phyloP scores from a whole-genome alignment of 2,113 vertebrate species.

The Hylia prasina region DNA sequence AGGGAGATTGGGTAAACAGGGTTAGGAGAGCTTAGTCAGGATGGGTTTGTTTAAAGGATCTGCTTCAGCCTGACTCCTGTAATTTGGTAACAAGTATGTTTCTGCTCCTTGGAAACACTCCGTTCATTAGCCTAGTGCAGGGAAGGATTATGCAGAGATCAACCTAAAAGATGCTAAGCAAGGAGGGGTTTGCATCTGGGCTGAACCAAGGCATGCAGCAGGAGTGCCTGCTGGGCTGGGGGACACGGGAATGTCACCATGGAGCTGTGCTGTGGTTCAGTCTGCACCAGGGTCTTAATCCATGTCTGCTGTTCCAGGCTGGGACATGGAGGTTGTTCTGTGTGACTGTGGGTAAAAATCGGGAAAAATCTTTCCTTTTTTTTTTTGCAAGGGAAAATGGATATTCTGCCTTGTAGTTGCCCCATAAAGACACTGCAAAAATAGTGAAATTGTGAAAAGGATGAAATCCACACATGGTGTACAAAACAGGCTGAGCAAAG shows the following conservation, averaged over 20 bases:
- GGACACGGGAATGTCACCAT: not conserved
- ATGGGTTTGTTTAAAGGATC: constrained; percentile 20
- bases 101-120: constrained; percentile 35
- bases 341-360: not conserved
- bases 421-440: not conserved
- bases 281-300: not conserved
- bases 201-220: not conserved
- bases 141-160: not conserved
- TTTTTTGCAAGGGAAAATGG: not conserved
- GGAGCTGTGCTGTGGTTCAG: not conserved
- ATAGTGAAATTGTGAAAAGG: not conserved
- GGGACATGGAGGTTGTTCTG: not conserved
- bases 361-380: not conserved
- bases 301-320: fast-evolving
- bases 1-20: not conserved
- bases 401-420: not conserved
- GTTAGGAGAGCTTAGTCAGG: constrained; percentile 40
- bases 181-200: not conserved
- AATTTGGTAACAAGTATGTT: constrained; percentile 20
- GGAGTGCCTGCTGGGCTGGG: not conserved
- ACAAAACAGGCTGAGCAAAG: not conserved
- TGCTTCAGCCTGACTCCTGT: constrained; percentile 35
- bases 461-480: not conserved
- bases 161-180: not conserved
- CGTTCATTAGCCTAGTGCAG: constrained; percentile 11